Evolutionary conservation across 2,113 vertebrate genomes (phyloP).

Genomic region (Sylvietta virens): DNA sequence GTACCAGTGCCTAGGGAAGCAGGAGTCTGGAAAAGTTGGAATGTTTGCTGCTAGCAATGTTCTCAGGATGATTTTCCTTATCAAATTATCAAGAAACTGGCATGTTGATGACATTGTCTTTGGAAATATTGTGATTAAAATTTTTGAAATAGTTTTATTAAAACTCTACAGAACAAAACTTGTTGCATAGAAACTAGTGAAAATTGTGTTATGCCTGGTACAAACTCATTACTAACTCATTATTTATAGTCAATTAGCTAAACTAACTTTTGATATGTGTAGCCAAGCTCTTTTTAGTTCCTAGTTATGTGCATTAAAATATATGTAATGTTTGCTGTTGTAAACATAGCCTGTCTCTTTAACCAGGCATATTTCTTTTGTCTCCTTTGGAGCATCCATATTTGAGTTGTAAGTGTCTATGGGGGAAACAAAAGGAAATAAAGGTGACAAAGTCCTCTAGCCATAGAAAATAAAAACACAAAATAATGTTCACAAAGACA

Average conservation of each 20-base stretch:
- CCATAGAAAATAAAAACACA: background rate
- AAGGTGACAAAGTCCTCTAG: background rate
- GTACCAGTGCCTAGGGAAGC: background rate
- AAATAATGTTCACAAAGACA: background rate
- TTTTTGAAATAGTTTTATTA: background rate
- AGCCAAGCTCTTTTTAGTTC: background rate
- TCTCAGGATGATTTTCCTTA: slow-evolving; percentile 36
- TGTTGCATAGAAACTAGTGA: background rate
- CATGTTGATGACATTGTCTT: background rate
- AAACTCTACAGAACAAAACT: background rate
- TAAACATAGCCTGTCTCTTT: background rate
- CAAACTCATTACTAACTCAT: background rate
- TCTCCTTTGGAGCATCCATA: background rate
- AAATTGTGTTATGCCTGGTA: background rate
- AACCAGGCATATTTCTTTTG: background rate
- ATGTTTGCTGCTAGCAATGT: background rate
- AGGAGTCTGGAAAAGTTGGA: background rate
- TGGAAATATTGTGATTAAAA: background rate
- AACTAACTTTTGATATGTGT: background rate
- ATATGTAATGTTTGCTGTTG: background rate
- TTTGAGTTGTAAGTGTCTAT: background rate
- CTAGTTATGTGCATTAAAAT: background rate
- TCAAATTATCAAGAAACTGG: background rate
- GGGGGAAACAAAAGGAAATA: background rate
- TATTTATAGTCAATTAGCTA: background rate